Base-by-base conservation (phyloP, 1,140 invertebrate genomes). In the Bombus impatiens region DNA sequence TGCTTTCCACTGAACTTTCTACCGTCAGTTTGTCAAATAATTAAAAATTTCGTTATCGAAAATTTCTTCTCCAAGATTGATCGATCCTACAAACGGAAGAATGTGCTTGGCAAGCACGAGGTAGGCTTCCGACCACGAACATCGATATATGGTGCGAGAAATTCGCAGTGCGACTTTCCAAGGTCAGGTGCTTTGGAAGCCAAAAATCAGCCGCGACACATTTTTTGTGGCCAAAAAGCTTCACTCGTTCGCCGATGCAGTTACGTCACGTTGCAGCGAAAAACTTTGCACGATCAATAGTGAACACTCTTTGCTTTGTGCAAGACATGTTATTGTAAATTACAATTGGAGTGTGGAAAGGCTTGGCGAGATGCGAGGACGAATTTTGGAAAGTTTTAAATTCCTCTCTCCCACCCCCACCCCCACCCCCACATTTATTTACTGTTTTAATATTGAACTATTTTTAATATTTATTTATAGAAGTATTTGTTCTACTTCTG, bases 201-300 rank as follows among this genome's bases (percentile, higher is more conserved):
- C 78, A 80, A 70, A 68, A 42, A 59, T 12, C 28, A 65, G 35
- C 75, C 40, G 70, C 78, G 71, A 78, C 76, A 74, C 53, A 86
- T 86, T 83, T 86, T 86, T 68, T 71, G 44, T 70, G 28, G 70
- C 83, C 79, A 76, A 86, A 89, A 82, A 3, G 84, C 8, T 53
- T 53, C 18, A 2, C 18, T 88, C 86, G 79, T 83, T 70, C 68
- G 22, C 22, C 25, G 22, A 53, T 83, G 9, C 68, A 76, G 80
- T 91, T 90, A 76, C 74, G 78, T 92, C 87, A 89, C 82, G 86
- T 89, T 84, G 86, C 87, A 78, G 78, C 18, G 88, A 83, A 65
- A 71, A 87, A 89, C 81, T 89, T 92, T 81, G 53, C 18, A 15
- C 59, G 79, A 86, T 90, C 90, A 81, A 91, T 90, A 88, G 18